These are phyloP conservation scores for Hartigia nigra DNA, from an alignment of 2,888 invertebrate species.

Conservation along the genomic window DNA sequence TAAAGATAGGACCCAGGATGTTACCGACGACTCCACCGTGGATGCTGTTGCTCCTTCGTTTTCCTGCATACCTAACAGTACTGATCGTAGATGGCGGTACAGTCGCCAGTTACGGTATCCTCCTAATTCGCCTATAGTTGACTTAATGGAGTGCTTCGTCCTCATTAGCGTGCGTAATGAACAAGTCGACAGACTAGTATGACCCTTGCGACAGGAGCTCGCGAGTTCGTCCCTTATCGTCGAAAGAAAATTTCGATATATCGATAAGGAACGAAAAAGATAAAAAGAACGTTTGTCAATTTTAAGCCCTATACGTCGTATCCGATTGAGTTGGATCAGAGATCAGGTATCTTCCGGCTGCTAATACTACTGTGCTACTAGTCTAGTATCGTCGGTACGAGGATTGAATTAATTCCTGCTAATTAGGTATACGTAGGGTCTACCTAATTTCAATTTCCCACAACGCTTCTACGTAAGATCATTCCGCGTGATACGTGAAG, in stretches of 20 bases:
- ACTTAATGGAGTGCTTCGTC: conserved; percentile 49
- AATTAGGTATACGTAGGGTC: background rate
- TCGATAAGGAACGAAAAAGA: too few species aligned
- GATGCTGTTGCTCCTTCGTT: background rate
- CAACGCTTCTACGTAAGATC: background rate
- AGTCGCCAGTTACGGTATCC: background rate
- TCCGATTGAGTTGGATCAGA: background rate
- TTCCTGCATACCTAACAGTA: background rate
- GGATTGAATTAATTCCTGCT: background rate
- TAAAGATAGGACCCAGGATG: too few species aligned
- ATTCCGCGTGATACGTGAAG: background rate
- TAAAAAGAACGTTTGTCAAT: too few species aligned
- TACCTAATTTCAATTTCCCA: background rate
- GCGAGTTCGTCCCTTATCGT: too few species aligned
- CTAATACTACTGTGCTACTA: background rate
- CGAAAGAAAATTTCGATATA: too few species aligned
- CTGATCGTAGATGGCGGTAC: background rate
- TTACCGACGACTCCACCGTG: background rate
- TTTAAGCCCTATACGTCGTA: background rate
- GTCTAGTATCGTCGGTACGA: background rate
- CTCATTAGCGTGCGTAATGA: conserved; percentile 47
- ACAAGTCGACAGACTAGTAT: conserved; percentile 38
- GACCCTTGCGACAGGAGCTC: too few species aligned
- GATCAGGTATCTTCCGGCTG: background rate
- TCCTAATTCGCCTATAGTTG: conserved; percentile 28